Evolutionary conservation across 2,113 vertebrate genomes (phyloP), one percentile per base, ranked within the genome.

Genomic region (Tricholaema leucomelas): DNA sequence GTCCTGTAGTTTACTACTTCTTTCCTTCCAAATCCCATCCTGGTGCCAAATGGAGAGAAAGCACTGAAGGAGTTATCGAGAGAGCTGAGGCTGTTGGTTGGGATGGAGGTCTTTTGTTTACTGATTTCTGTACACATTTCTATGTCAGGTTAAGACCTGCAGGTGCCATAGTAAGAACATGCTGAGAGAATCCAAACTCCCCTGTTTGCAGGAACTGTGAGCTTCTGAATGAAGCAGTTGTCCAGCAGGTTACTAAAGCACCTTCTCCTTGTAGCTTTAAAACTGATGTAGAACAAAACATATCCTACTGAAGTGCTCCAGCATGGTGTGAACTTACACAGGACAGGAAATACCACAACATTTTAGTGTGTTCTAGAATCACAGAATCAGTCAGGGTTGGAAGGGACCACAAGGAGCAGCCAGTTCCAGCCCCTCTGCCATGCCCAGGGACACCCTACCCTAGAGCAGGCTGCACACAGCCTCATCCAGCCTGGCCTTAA

Each of bases 161-260:
- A 76, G 64, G 46, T 93, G 78, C 83, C 54, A 70, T 84, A 70
- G 59, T 80, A 81, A 80, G 9, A 25, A 23, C 71, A 61, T 61
- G 81, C 58, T 59, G 23, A 73, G 55, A 83, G 76, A 94, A 83
- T 55, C 60, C 75, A 80, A 79, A 74, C 30, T 56, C 90, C 56
- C 52, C 72, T 84, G 42, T 85, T 85, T 83, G n/a, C 55, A 71
- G 83, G 65, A 85, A 27, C 46, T 1, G 0, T 81, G 48, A 89
- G 61, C 9, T 91, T 84, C 63, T 5, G 52, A 82, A 85, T 76
- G 61, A 75, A 87, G 33, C 67, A 92, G 54, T 79, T 89, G 71
- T 91, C 86, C 59, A 92, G 63, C 46, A 92, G 83, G 58, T 87
- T 91, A 90, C 67, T 90, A 16, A 87, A 91, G 52, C 18, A 38